Evolutionary conservation across 2,797 vertebrate species (phyloP).

Genomic region (Jordanella pulchra): DNA sequence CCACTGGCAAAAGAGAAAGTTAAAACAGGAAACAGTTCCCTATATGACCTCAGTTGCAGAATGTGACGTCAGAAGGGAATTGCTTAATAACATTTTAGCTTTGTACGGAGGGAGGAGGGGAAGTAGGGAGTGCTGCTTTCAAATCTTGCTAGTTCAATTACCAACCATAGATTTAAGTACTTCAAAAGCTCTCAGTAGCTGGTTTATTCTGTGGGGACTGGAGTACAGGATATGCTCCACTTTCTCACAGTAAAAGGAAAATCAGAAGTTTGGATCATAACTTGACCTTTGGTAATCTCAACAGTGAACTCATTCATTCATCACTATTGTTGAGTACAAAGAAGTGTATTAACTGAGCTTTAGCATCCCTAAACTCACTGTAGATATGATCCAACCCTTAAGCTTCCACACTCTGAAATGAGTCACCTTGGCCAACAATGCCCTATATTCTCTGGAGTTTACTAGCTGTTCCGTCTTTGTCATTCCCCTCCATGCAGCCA

Average conservation of each 20-base stretch:
- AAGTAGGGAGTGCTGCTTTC: too few species aligned
- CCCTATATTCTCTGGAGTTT: constrained; percentile 79
- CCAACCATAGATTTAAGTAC: constrained; percentile 29
- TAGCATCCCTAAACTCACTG: constrained; percentile 10
- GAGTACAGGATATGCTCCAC: constrained; percentile 42
- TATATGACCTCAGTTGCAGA: too few species aligned
- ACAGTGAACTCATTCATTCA: constrained; percentile 12
- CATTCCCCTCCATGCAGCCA: constrained; percentile 83
- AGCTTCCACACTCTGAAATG: constrained; percentile 5
- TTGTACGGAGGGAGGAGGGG: too few species aligned
- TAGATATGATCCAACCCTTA: constrained; percentile 26
- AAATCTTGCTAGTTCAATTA: too few species aligned
- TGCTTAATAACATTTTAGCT: too few species aligned
- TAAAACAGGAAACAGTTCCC: too few species aligned
- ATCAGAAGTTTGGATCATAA: constrained; percentile 38
- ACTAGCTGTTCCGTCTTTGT: constrained; percentile 81
- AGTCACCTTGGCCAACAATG: constrained; percentile 85
- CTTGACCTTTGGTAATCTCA: constrained; percentile 35
- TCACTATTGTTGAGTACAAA: constrained; percentile 27
- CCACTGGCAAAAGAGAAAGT: too few species aligned
- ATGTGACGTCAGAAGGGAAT: too few species aligned
- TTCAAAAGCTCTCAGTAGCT: constrained; percentile 53
- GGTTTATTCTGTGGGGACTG: constrained; percentile 30
- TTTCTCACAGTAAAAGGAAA: constrained; percentile 34
- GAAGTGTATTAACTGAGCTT: background rate